A percentile compares a stretch with the other conserved stretches of the same genome.
These are phyloP conservation scores for Drosophila fungiperda DNA, from an alignment of 2,888 invertebrate genomes.

Conservation along the genomic window DNA sequence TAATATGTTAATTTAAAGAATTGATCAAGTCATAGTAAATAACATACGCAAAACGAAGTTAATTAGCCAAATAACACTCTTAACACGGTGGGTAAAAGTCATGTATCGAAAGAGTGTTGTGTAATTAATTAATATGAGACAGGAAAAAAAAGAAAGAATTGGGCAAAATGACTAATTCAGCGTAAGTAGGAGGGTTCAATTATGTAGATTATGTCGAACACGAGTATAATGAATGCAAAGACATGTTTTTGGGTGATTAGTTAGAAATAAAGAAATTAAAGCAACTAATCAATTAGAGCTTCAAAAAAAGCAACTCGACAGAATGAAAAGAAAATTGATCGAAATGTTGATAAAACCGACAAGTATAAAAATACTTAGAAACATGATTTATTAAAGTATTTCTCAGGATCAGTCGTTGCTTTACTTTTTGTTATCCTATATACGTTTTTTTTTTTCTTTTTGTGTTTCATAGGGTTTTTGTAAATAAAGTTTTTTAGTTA, in stretches of 20 bases:
- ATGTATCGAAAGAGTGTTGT: neutral
- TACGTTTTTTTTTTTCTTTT: neutral
- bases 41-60: neutral
- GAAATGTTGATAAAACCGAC: neutral
- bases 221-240: constrained; percentile 10
- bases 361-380: neutral
- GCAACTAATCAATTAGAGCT: neutral
- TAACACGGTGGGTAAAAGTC: neutral
- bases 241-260: constrained; percentile 6
- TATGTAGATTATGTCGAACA: constrained; percentile 2
- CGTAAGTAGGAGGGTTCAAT: neutral
- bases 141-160: neutral
- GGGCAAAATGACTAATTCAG: neutral
- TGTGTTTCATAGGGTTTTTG: neutral
- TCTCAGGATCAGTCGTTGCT: neutral
- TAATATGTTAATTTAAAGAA: constrained; percentile 1
- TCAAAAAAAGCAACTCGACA: neutral
- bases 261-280: neutral
- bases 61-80: constrained; percentile 1
- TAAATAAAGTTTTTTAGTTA: neutral
- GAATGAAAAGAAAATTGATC: neutral
- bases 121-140: constrained; percentile 11
- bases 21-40: neutral
- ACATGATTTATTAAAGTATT: neutral
- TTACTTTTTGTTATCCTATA: neutral